Evolutionary conservation across 1,140 invertebrate genomes (phyloP).

Genomic region (Micrasema minimum): DNA sequence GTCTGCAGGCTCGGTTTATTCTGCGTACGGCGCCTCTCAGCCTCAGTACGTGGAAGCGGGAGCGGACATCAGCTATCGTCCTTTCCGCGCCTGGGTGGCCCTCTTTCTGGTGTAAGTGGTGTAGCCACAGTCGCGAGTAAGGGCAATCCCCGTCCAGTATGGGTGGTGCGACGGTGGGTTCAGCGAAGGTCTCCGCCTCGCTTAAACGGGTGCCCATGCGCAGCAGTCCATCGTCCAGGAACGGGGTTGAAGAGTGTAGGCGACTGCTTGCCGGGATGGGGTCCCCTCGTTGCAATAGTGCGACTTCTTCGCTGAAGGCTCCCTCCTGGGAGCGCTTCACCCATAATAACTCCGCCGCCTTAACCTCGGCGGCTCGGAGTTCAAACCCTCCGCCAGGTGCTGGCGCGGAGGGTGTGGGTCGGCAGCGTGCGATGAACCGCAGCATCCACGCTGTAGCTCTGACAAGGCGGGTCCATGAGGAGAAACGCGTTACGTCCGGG

Average conservation of each 20-base stretch:
- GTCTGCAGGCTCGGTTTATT: background rate
- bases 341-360: background rate
- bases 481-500: constrained; percentile 35
- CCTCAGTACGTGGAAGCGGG: background rate
- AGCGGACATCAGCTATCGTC: background rate
- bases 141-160: background rate
- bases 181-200: too few species aligned
- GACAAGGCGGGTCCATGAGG: constrained; percentile 37
- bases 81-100: background rate
- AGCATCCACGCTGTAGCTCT: constrained; percentile 32
- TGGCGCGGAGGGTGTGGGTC: background rate
- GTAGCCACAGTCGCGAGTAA: background rate
- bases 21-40: background rate
- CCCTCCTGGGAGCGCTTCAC: background rate
- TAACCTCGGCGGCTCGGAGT: constrained; percentile 48
- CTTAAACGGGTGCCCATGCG: background rate
- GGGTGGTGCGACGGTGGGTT: background rate
- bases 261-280: background rate
- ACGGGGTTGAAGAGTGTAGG: background rate
- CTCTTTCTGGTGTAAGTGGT: background rate
- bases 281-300: background rate
- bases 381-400: too few species aligned
- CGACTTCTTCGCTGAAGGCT: background rate
- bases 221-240: background rate
- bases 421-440: constrained; percentile 3